Percentiles rank a stretch among this genome's conserved stretches.
These are phyloP conservation scores for Apaloderma vittatum DNA, from an alignment of 2,113 vertebrate genomes.

Conservation along the genomic window DNA sequence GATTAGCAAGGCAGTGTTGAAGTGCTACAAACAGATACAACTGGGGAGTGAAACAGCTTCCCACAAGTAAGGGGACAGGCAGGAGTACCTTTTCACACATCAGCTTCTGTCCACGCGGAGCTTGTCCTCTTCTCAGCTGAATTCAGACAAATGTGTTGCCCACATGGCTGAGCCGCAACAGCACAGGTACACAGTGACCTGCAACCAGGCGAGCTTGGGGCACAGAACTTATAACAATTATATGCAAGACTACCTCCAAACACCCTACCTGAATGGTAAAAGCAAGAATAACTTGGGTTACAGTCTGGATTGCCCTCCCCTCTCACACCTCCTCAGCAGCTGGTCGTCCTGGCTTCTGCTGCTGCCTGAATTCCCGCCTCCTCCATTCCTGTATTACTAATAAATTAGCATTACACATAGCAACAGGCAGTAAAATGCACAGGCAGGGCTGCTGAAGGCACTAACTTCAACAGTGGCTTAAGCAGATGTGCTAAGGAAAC, in stretches of 20 bases:
- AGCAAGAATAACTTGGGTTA: slow-evolving; percentile 14
- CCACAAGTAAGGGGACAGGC: not conserved
- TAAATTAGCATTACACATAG: slow-evolving; percentile 21
- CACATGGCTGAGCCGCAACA: not conserved
- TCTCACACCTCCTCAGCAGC: not conserved
- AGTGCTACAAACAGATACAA: slow-evolving; percentile 11
- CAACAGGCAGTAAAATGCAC: slow-evolving; percentile 12
- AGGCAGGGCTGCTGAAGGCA: slow-evolving; percentile 9
- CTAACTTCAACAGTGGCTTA: not conserved
- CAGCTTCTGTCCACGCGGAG: rapidly evolving
- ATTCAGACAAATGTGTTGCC: not conserved
- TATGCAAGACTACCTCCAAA: not conserved
- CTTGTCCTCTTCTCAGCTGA: not conserved
- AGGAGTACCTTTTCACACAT: not conserved
- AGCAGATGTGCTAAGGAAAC: slow-evolving; percentile 54
- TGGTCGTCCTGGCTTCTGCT: not conserved
- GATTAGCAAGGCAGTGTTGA: slow-evolving; percentile 27
- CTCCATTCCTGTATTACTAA: slow-evolving; percentile 6
- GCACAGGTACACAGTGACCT: not conserved
- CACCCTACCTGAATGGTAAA: not conserved
- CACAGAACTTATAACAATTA: not conserved
- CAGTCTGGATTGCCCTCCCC: not conserved
- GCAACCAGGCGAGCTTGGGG: slow-evolving; percentile 9
- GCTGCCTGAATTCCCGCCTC: not conserved
- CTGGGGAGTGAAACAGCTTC: not conserved